Percentiles rank a stretch among this genome's conserved stretches.
Evolutionary conservation across 2,797 vertebrate genomes (phyloP).

Genomic region (Acanthis flammea): DNA sequence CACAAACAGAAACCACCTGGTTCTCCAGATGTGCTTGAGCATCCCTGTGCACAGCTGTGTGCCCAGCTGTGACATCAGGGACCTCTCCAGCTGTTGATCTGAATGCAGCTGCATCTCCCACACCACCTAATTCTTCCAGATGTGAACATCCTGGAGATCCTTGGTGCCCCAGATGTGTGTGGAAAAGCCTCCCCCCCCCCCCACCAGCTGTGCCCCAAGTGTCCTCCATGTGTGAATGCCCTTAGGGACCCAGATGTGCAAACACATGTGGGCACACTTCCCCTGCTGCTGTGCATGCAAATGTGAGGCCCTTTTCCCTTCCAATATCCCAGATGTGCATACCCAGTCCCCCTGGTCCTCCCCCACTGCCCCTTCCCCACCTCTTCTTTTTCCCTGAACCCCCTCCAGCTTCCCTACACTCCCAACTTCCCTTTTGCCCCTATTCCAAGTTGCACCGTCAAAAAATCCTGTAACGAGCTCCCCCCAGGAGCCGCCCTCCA

Average conservation of each 20-base stretch:
- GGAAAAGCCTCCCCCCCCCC: background rate
- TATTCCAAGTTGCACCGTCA: background rate
- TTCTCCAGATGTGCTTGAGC: background rate
- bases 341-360: fast-evolving
- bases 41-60: background rate
- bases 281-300: background rate
- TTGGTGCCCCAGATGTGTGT: background rate
- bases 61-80: background rate
- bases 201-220: background rate
- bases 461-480: fast-evolving
- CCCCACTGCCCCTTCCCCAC: too few species aligned
- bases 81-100: background rate
- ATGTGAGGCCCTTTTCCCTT: background rate
- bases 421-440: fast-evolving
- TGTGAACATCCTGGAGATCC: background rate
- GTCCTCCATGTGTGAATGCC: background rate
- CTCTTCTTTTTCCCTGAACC: background rate
- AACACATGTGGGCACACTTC: fast-evolving
- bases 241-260: background rate
- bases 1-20: fast-evolving
- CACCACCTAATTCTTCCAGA: background rate
- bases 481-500: background rate
- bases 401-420: background rate
- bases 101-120: fast-evolving
- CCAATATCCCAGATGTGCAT: background rate